Conservation (phyloP, 2,797 vertebrate species). For the Leuciscus waleckii region DNA sequence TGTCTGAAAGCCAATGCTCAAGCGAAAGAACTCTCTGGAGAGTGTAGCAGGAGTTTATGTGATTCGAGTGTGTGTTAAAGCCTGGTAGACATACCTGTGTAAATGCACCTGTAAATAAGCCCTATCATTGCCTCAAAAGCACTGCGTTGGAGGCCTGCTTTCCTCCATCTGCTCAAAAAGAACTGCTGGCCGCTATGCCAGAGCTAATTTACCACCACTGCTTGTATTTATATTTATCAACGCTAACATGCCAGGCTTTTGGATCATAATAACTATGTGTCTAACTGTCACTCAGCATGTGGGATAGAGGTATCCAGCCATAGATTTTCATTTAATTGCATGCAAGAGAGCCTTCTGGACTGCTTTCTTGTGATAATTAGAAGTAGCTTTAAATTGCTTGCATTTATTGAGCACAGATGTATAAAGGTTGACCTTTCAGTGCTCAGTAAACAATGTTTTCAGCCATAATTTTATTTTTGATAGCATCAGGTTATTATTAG, state of each 20-base stretch:
- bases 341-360: slow-evolving; percentile 6
- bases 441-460: background rate
- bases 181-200: slow-evolving; percentile 2
- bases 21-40: slow-evolving; percentile 30
- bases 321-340: slow-evolving; percentile 32
- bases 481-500: background rate
- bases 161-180: slow-evolving; percentile 39
- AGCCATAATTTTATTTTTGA: background rate
- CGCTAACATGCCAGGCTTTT: slow-evolving; percentile 36
- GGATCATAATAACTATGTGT: slow-evolving; percentile 40
- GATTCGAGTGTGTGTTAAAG: background rate
- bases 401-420: background rate
- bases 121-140: background rate
- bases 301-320: slow-evolving; percentile 31
- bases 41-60: slow-evolving; percentile 1
- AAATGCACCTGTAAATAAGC: slow-evolving; percentile 26
- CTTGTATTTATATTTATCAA: slow-evolving; percentile 41
- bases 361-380: background rate
- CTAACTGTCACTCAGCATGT: slow-evolving; percentile 35
- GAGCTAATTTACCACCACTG: slow-evolving; percentile 41
- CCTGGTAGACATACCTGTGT: background rate
- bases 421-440: background rate
- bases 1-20: slow-evolving; percentile 20
- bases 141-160: background rate
- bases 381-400: slow-evolving; percentile 11